Evolutionary conservation across 1,140 invertebrate genomes (phyloP).

Genomic region (Drosophila seguyi): DNA sequence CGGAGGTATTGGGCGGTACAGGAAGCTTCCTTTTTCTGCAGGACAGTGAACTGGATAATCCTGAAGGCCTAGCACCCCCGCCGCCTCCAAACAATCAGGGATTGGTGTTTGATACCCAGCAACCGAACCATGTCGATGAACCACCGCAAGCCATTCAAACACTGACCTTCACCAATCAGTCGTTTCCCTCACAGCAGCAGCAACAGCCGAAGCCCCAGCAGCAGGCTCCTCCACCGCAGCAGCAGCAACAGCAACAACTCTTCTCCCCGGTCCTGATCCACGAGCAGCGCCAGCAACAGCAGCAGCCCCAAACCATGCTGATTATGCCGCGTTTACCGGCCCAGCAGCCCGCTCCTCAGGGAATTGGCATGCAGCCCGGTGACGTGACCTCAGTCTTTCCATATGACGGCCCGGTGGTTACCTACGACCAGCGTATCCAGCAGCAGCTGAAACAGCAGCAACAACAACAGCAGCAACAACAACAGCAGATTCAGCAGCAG

Average conservation of each 20-base stretch:
- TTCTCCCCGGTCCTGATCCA: slow-evolving; percentile 71
- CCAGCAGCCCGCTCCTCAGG: slow-evolving; percentile 57
- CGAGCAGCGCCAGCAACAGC: slow-evolving; percentile 63
- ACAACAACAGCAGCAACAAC: slow-evolving; percentile 47
- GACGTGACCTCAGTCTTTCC: slow-evolving; percentile 73
- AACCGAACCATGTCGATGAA: slow-evolving; percentile 69
- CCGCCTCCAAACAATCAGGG: slow-evolving; percentile 57
- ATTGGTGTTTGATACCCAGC: slow-evolving; percentile 64
- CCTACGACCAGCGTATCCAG: slow-evolving; percentile 76
- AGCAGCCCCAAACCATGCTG: slow-evolving; percentile 62
- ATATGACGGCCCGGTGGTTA: slow-evolving; percentile 63
- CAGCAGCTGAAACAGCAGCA: slow-evolving; percentile 70
- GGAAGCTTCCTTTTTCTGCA: slow-evolving; percentile 92
- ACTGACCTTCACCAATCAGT: slow-evolving; percentile 93
- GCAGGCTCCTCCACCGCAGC: slow-evolving; percentile 46
- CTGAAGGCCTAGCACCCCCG: slow-evolving; percentile 84
- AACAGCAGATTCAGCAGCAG: slow-evolving; percentile 40
- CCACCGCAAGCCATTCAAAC: slow-evolving; percentile 87
- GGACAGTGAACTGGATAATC: slow-evolving; percentile 91
- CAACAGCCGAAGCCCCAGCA: slow-evolving; percentile 56
- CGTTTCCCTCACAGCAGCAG: slow-evolving; percentile 86
- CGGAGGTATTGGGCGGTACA: slow-evolving; percentile 88
- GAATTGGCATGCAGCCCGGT: slow-evolving; percentile 76
- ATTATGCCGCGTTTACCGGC: slow-evolving; percentile 64
- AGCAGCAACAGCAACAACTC: slow-evolving; percentile 56